Base-by-base conservation (phyloP, 2,113 vertebrate genomes). In the Ammodytes marinus region DNA sequence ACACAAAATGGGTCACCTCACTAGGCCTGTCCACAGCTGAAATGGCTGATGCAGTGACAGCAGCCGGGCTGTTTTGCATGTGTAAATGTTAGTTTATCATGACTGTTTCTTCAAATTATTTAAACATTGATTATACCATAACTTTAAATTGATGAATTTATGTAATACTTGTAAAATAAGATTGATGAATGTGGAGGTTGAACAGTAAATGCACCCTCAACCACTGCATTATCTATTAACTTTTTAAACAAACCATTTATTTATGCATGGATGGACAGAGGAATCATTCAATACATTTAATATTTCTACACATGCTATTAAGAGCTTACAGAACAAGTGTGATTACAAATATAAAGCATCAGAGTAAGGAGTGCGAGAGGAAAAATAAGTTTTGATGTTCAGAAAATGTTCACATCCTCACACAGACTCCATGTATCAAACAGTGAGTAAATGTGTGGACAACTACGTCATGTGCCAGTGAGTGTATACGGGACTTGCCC, bases 271-370 rank as follows among this genome's bases (percentile, higher is more conserved):
- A 17, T 0, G 4, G 11, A 15, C 55, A 50, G 10, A 42, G 45
- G 15, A 42, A 49, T 27, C 35, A 54, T 50, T 12, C 55, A 68
- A 49, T 61, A 15, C 47, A 83, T 47, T 42, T 39, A 74, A 63
- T 5, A 52, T 42, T 19, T 69, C 77, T 0, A 70, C 46, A 74
- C 45, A 46, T 53, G 17, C n/a, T 59, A 49, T 64, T 60, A 74
- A 14, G 74, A 57, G 39, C 60, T 43, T 6, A 53, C 15, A 76
- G 50, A 68, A 45, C 12, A 65, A 69, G 55, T 74, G 78, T 53
- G 69, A 59, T 46, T 57, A 42, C 68, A 53, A 77, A 46, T 2
- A 78, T 49, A 10, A 81, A 8, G 40, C 45, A 50, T 61, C 12
- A 2, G 42, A 27, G 37, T 8, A 35, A 40, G 0, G 5, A 11